A percentile compares a stretch with the other conserved stretches of the same genome.
Evolutionary conservation across 2,113 vertebrate species (phyloP).

Genomic region (Trogon melanurus): DNA sequence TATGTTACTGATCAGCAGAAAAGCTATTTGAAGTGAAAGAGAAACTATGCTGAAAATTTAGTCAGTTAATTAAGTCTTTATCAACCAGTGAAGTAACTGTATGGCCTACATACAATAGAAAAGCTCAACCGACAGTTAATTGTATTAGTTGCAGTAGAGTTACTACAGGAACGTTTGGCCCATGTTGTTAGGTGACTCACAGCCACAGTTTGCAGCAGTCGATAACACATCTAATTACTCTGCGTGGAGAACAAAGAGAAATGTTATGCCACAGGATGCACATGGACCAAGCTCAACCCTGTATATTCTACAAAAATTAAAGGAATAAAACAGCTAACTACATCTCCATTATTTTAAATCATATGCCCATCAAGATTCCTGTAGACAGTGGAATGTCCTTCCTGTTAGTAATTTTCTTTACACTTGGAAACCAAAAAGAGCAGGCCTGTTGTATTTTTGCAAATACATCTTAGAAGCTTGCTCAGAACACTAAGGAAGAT

Average conservation of each 20-base stretch:
- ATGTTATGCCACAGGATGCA: background rate
- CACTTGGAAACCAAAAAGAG: background rate
- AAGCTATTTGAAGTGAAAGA: background rate
- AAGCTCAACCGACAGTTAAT: background rate
- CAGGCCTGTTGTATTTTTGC: background rate
- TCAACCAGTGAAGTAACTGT: background rate
- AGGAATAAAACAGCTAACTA: background rate
- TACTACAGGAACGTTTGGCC: background rate
- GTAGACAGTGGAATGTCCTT: background rate
- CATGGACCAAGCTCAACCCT: background rate
- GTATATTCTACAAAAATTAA: background rate
- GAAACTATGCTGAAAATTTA: background rate
- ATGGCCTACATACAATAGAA: background rate
- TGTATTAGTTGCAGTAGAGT: background rate
- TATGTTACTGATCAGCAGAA: background rate
- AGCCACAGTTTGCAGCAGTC: background rate
- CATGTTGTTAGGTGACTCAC: background rate
- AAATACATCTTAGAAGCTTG: background rate
- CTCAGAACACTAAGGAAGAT: background rate
- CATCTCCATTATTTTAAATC: background rate
- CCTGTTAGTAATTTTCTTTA: background rate
- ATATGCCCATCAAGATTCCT: background rate
- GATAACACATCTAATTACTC: background rate
- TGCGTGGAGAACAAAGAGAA: background rate
- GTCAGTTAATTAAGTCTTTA: constrained; percentile 19